Conservation (phyloP, 1,140 invertebrate genomes). For the Asbolus verrucosus region DNA sequence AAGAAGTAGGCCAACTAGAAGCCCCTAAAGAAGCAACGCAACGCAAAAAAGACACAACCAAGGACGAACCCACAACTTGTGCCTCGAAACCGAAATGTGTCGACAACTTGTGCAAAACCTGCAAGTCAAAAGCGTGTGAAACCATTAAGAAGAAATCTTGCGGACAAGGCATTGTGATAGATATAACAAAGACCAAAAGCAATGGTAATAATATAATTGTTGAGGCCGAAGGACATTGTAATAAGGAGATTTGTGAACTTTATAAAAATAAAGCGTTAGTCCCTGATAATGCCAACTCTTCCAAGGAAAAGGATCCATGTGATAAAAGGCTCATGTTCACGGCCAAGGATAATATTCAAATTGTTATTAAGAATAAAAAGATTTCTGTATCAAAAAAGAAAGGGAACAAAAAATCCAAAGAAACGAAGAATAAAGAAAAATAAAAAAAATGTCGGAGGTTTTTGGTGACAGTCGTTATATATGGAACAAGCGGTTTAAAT, state of each 20-base stretch:
- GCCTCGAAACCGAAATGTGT: too few relatives aligned
- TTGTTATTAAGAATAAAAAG: background rate
- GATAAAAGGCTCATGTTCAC: background rate
- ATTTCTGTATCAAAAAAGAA: slow-evolving; percentile 6
- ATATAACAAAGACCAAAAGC: slow-evolving; percentile 9
- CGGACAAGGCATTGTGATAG: background rate
- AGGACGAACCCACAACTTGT: too few relatives aligned
- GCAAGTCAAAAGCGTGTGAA: background rate
- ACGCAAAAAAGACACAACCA: background rate
- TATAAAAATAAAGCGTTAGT: slow-evolving; percentile 8
- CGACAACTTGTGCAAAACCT: too few relatives aligned
- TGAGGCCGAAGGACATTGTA: background rate
- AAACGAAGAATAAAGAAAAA: background rate
- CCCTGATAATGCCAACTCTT: background rate
- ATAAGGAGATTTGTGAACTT: slow-evolving; percentile 17
- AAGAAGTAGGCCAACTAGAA: background rate
- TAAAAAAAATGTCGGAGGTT: background rate
- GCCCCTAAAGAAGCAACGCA: background rate
- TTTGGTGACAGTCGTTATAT: too few relatives aligned
- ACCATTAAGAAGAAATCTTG: background rate
- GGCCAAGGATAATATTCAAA: background rate
- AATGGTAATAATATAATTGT: too few relatives aligned
- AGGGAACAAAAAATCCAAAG: too few relatives aligned
- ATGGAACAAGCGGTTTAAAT: too few relatives aligned
- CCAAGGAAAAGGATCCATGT: background rate